These are phyloP conservation scores for Anniella stebbinsi DNA, from an alignment of 2,797 vertebrate species.

Conservation along the genomic window DNA sequence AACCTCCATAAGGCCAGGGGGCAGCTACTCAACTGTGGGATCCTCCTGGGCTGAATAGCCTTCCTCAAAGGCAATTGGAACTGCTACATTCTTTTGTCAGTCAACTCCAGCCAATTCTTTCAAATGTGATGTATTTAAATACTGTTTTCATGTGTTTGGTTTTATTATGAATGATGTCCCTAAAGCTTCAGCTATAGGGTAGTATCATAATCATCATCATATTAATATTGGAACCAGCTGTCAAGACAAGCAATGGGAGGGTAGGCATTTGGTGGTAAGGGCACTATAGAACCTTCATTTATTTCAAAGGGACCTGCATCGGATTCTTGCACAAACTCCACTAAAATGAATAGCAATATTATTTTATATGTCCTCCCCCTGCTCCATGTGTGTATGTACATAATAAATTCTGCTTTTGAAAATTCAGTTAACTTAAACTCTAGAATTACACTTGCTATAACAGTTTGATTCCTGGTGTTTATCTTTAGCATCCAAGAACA, in stretches of 20 bases:
- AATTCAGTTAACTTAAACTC: neutral
- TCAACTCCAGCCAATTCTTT: neutral
- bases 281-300: neutral
- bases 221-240: neutral
- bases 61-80: neutral
- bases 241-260: neutral
- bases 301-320: neutral
- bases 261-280: neutral
- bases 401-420: neutral
- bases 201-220: too few species aligned
- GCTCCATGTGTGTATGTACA: neutral
- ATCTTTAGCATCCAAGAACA: neutral
- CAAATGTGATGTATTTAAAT: too few species aligned
- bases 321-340: neutral
- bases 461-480: slow-evolving; percentile 37
- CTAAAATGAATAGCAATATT: neutral
- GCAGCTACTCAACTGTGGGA: neutral
- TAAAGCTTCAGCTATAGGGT: too few species aligned
- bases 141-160: too few species aligned
- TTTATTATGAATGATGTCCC: too few species aligned
- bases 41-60: neutral
- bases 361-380: neutral
- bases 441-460: neutral
- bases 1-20: neutral
- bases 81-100: neutral